phyloP scores from a whole-genome alignment of 30 jellyfish, hydroid and myxozoan genomes.

The Hydractinia echinata region DNA sequence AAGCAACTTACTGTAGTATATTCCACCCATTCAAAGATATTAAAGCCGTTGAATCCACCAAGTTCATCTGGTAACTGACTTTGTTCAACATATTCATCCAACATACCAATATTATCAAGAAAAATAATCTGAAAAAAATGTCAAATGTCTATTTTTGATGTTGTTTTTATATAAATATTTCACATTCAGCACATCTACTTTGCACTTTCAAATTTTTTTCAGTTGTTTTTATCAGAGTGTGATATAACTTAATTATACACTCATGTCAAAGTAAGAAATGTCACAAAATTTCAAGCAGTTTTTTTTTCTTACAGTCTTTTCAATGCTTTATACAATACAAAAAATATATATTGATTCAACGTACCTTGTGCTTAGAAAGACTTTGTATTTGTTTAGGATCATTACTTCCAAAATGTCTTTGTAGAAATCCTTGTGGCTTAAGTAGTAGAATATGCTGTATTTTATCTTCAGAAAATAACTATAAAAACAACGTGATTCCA shows the following conservation, averaged over 20 bases:
- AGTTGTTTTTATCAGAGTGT: too few species aligned
- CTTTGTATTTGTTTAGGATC: conserved; percentile 52
- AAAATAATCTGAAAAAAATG: conserved; percentile 37
- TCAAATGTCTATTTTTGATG: background rate
- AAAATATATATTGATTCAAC: too few species aligned
- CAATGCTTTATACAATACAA: too few species aligned
- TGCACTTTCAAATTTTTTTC: too few species aligned
- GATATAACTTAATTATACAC: too few species aligned
- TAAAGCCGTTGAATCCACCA: conserved; percentile 64
- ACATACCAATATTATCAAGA: conserved; percentile 42
- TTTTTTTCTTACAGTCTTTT: too few species aligned
- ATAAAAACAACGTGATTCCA: background rate
- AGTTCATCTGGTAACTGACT: conserved; percentile 70
- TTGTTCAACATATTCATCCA: conserved; percentile 53
- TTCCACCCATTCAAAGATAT: conserved; percentile 83
- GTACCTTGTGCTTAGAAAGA: conserved; percentile 54
- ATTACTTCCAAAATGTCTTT: conserved; percentile 52
- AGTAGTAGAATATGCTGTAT: conserved; percentile 52
- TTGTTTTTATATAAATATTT: background rate
- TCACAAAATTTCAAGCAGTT: too few species aligned
- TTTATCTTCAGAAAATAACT: conserved; percentile 42
- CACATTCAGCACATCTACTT: background rate
- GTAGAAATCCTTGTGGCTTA: conserved; percentile 89
- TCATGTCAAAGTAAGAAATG: too few species aligned
- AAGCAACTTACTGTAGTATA: conserved; percentile 61